Evolutionary conservation across 2,113 vertebrate genomes (phyloP).

Genomic region (Empidonax alnorum): DNA sequence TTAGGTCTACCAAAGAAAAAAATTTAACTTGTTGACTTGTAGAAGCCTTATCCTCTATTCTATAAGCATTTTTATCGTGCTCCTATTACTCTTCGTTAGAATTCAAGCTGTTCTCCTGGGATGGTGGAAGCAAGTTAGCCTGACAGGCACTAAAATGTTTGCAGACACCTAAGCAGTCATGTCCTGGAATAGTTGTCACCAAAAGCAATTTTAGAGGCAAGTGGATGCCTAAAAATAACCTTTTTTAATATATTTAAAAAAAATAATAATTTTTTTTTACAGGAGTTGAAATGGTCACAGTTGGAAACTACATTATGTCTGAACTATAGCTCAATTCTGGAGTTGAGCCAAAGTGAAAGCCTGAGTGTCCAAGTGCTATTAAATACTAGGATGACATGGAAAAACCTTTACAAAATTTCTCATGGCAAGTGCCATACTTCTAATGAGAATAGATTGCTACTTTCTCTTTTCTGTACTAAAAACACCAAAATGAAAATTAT

Average conservation of each 20-base stretch:
- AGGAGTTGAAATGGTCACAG: background rate
- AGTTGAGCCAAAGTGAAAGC: background rate
- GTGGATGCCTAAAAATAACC: background rate
- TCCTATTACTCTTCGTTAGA: background rate
- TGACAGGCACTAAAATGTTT: slow-evolving; percentile 11
- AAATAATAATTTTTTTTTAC: background rate
- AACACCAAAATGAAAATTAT: background rate
- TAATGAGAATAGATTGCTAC: background rate
- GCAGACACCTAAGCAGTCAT: background rate
- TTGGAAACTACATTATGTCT: background rate
- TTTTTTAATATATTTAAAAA: background rate
- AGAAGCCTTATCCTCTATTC: background rate
- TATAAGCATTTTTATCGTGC: background rate
- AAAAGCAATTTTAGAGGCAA: slow-evolving; percentile 9
- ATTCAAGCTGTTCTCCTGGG: background rate
- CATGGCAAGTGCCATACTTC: background rate
- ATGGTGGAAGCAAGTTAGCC: background rate
- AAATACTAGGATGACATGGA: background rate
- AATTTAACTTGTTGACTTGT: background rate
- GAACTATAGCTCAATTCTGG: background rate
- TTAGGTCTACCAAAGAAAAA: slow-evolving; percentile 8
- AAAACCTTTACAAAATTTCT: background rate
- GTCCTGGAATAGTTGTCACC: background rate
- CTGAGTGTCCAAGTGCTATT: background rate
- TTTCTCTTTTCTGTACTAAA: background rate